A percentile compares a stretch with the other conserved stretches of the same genome.
phyloP scores from a whole-genome alignment of 2,797 vertebrate genomes.

The Gallirallus australis region DNA sequence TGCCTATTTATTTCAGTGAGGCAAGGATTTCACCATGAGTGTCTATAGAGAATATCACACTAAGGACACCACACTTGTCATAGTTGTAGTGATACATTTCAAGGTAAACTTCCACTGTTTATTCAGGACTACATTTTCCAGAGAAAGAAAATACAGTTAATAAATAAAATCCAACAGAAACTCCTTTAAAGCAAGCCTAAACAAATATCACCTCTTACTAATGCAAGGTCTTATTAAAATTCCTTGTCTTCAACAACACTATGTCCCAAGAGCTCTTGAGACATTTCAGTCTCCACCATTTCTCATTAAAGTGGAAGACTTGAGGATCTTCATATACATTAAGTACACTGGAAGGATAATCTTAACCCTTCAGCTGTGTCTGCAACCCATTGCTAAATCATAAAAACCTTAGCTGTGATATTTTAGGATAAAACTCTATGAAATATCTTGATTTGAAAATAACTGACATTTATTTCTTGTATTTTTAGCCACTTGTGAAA shows the following conservation, averaged over 20 bases:
- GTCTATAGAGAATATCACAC: background rate
- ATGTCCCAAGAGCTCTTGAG: background rate
- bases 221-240: background rate
- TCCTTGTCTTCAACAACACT: background rate
- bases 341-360: background rate
- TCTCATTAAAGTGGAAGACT: background rate
- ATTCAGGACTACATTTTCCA: conserved; percentile 23
- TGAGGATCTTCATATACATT: background rate
- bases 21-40: background rate
- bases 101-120: background rate
- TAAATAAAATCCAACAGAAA: background rate
- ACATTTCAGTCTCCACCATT: background rate
- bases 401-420: background rate
- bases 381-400: background rate
- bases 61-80: background rate
- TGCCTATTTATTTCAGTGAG: background rate
- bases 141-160: background rate
- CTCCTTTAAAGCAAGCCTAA: background rate
- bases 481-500: background rate
- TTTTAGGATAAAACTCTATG: background rate
- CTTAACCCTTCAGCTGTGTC: background rate
- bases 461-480: background rate
- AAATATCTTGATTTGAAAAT: background rate
- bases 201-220: background rate
- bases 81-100: background rate